phyloP scores from a whole-genome alignment of 1,140 invertebrate species.

The Drosophila bifasciata region DNA sequence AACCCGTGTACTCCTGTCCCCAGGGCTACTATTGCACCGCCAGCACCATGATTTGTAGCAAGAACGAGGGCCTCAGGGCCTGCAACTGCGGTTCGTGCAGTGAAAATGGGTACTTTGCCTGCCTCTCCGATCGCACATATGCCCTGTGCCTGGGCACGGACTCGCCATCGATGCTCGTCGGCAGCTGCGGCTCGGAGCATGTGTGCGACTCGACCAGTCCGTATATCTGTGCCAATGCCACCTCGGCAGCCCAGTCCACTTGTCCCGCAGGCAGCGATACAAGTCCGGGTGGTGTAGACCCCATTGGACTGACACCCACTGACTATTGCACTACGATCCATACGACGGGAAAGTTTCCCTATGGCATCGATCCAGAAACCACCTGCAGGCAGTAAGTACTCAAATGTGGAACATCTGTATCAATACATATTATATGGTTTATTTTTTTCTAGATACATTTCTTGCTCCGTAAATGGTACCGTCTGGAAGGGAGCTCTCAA shows the following conservation, averaged over 20 bases:
- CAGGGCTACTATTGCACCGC: slow-evolving; percentile 42
- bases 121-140: slow-evolving; percentile 28
- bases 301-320: slow-evolving; percentile 21
- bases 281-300: neutral
- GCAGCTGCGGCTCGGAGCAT: slow-evolving; percentile 13
- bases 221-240: slow-evolving; percentile 40
- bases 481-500: slow-evolving; percentile 37
- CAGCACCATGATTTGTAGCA: slow-evolving; percentile 17
- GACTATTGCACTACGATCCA: slow-evolving; percentile 23
- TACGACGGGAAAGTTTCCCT: slow-evolving; percentile 38
- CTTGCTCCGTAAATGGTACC: slow-evolving; percentile 6
- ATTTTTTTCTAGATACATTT: slow-evolving; percentile 24
- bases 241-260: slow-evolving; percentile 14
- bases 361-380: slow-evolving; percentile 30
- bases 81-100: slow-evolving; percentile 47
- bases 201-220: slow-evolving; percentile 41
- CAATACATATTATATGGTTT: neutral
- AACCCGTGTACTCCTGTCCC: slow-evolving; percentile 29
- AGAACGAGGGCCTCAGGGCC: slow-evolving; percentile 3
- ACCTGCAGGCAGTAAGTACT: slow-evolving; percentile 52
- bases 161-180: neutral
- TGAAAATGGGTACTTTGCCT: slow-evolving; percentile 32
- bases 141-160: slow-evolving; percentile 47
- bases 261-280: slow-evolving; percentile 11
- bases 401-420: neutral